Evolutionary conservation across 1,140 invertebrate genomes (phyloP).

Genomic region (Drosophila grimshawi): DNA sequence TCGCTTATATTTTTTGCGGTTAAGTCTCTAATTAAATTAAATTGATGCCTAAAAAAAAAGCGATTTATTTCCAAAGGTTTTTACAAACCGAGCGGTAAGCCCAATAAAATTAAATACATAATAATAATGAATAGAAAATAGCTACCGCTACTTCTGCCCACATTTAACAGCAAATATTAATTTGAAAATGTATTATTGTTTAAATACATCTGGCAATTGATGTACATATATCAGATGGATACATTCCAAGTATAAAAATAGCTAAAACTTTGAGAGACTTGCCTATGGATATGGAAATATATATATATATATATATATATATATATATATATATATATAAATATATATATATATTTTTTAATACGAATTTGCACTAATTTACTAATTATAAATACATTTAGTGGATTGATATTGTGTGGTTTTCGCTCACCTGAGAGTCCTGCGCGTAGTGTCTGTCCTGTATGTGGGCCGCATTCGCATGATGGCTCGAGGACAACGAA

Average conservation of each 20-base stretch:
- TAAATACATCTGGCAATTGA: too few relatives aligned
- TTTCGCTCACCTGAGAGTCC: constrained; percentile 87
- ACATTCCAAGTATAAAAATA: too few relatives aligned
- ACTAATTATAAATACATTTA: background rate
- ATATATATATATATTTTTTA: too few relatives aligned
- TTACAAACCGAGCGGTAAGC: background rate
- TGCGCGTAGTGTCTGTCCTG: constrained; percentile 87
- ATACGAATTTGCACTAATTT: too few relatives aligned
- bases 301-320: too few relatives aligned
- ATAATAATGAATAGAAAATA: background rate
- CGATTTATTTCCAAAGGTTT: background rate
- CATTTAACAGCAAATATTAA: too few relatives aligned
- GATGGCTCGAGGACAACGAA: constrained; percentile 87
- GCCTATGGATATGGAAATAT: too few relatives aligned
- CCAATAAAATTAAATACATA: background rate
- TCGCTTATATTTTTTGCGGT: background rate
- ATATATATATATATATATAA: too few relatives aligned
- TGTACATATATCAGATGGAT: too few relatives aligned
- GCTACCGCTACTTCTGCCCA: too few relatives aligned
- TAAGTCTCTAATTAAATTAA: background rate
- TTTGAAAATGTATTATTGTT: too few relatives aligned
- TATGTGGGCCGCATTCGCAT: constrained; percentile 84
- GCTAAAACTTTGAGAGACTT: too few relatives aligned
- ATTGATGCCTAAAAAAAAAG: background rate
- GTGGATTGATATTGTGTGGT: background rate